Evolutionary conservation across 1,140 invertebrate species (phyloP).

Genomic region (Trichogramma pretiosum): DNA sequence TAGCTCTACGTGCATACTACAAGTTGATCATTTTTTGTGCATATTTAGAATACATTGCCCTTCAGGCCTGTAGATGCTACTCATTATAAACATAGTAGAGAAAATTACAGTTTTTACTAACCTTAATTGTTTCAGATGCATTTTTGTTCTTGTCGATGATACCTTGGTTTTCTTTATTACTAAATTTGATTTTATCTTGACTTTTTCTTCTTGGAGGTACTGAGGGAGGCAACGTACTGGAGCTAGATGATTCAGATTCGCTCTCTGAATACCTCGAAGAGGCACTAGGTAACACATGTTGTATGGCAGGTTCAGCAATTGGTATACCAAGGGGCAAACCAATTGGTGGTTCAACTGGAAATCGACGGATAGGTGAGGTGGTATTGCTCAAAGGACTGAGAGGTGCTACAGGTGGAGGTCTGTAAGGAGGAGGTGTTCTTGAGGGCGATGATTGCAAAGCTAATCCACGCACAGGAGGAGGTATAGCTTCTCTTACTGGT

Average conservation of each 20-base stretch:
- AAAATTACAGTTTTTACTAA: too few species aligned
- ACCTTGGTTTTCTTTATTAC: conserved; percentile 46
- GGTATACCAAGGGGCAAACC: conserved; percentile 4
- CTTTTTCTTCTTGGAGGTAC: conserved; percentile 51
- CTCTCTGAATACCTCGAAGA: background rate
- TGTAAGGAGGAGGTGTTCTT: conserved; percentile 5
- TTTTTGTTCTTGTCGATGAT: conserved; percentile 27
- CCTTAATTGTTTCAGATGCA: conserved; percentile 23
- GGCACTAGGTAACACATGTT: background rate
- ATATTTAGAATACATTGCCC: too few species aligned
- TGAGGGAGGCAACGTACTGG: conserved; percentile 35
- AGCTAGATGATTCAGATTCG: conserved; percentile 1
- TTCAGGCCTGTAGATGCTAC: too few species aligned
- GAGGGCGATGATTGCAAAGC: conserved; percentile 19
- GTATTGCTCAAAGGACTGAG: background rate
- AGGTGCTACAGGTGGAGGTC: background rate
- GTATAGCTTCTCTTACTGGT: conserved; percentile 60
- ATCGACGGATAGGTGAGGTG: too few species aligned
- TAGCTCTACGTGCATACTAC: too few species aligned
- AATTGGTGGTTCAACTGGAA: background rate
- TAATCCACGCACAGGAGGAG: conserved; percentile 41
- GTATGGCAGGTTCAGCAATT: background rate
- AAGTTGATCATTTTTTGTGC: too few species aligned
- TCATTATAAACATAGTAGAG: too few species aligned
- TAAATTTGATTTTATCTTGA: conserved; percentile 44